Evolutionary conservation across 1,140 invertebrate genomes (phyloP), one percentile per base, ranked within the genome.

Genomic region (Bombus cullumanus): DNA sequence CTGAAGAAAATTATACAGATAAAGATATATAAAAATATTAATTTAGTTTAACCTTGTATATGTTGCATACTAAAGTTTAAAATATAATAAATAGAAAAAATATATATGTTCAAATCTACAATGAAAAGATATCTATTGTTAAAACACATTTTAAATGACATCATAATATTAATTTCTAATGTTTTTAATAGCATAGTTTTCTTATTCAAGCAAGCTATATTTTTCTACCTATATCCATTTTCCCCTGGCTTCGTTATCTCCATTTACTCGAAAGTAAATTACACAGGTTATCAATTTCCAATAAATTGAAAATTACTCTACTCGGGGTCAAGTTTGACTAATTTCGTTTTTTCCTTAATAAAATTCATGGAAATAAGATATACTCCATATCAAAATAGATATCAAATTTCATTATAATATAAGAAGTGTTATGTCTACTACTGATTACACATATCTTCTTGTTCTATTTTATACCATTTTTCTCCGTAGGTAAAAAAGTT

Each of bases 281-380:
- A 81, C 0, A 6, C 22, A 53, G 28, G 59, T 81, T 74, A 73
- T 74, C 43, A 68, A 12, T 62, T 64, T 74, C 69, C 34, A 81
- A 53, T 81, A 85, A 81, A 5, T 0, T 25, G 34, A 28, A 69
- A 69, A 78, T 69, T 15, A 53, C 3, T 12, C n/a, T 25, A 12
- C 43, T 71, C 22, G 12, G 2, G 28, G 18, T n/a, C 10, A 53
- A 34, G 4, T 34, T 57, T 4, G 3, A 79, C 1, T 9, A 6
- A 59, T 28, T 57, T 4, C 6, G n/a, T 4, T 31, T 59, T 28
- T 28, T 39, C 47, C 57, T 53, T 39, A 43, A 28, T 28, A 22
- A 82, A 31, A 22, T 3, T n/a, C 13, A 28, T 25, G 31, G 3
- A 62, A 18, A 39, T 57, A 53, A 53, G 47, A 53, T 53, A 53